Percentiles rank a stretch among this genome's conserved stretches.
Evolutionary conservation across 2,888 invertebrate species (phyloP).

Genomic region (Drosophila antonietae): DNA sequence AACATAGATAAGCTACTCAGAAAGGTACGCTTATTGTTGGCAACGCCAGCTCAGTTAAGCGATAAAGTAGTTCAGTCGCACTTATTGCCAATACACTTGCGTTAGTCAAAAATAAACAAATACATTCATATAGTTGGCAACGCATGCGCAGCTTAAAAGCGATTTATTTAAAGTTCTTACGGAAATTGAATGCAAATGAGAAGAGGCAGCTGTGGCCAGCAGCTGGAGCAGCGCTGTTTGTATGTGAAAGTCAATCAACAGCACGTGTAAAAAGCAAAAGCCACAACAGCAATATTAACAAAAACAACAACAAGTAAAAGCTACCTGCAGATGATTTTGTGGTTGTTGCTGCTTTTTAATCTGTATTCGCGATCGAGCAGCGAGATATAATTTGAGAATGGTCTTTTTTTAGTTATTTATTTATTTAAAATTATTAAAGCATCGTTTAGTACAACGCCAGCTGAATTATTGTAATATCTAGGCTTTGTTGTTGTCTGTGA

Average conservation of each 20-base stretch:
- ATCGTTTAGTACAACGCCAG: conserved; percentile 27
- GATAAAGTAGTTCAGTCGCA: background rate
- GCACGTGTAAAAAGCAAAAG: conserved; percentile 68
- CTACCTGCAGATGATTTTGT: conserved; percentile 19
- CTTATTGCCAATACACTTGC: conserved; percentile 17
- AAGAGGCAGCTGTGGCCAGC: conserved; percentile 4
- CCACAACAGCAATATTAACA: conserved; percentile 4
- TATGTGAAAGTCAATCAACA: conserved; percentile 76
- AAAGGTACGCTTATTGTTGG: background rate
- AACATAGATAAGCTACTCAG: conserved; percentile 1
- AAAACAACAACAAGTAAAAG: conserved; percentile 22
- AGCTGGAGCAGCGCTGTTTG: conserved; percentile 14
- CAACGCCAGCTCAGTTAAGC: background rate
- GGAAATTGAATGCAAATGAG: conserved; percentile 60
- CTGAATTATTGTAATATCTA: conserved; percentile 50
- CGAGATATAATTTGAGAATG: conserved; percentile 38
- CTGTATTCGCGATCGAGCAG: conserved; percentile 42
- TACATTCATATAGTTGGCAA: conserved; percentile 27
- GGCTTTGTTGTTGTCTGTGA: conserved; percentile 19
- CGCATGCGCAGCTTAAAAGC: conserved; percentile 20
- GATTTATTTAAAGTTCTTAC: conserved; percentile 49
- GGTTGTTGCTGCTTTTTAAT: conserved; percentile 26
- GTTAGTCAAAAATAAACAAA: background rate
- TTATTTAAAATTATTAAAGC: conserved; percentile 16
- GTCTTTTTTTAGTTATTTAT: conserved; percentile 9